Evolutionary conservation across 1,140 invertebrate species (phyloP), one percentile per base, ranked within the genome.

Genomic region (Pseudomyrmex sp.): DNA sequence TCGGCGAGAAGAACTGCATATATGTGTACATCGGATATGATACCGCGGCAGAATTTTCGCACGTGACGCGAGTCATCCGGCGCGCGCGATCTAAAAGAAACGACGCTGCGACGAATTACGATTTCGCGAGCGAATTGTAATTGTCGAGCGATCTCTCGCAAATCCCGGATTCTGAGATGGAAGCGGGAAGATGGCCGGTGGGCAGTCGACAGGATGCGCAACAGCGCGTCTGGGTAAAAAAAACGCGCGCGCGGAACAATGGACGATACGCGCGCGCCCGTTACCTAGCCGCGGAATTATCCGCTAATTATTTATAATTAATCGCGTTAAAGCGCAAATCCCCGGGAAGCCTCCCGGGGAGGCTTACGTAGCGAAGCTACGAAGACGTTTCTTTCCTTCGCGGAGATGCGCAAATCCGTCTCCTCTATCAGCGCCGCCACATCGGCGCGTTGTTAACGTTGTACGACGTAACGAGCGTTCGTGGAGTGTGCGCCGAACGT

Each of bases 231-330:
- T 73, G 66, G 74, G 72, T 85, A 82, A 23, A 85, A 63, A 75
- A 85, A 63, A 75, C 85, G 84, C 83, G 72, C 59, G 85, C 35
- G 35, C 35, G 35, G 35, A 69, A 85, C 85, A 85, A 74, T 89
- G 83, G 74, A 56, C 26, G 85, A 76, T 77, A 58, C 59, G 68
- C 44, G 61, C 26, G 52, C 54, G 75, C 84, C 90, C 90, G 90
- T 90, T 91, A 90, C 85, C 70, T 50, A 70, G 72, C 75, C 86
- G 79, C 84, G 86, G 77, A 87, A 89, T 90, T 88, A 89, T 86
- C 85, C 84, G 87, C 89, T 93, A 93, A 93, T 93, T 93, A 93
- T 91, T 92, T 91, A 88, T 84, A 93, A 93, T 93, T 93, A 93
- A 93, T 93, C 85, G 89, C 74, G 72, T 35, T 35, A 65, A 75